Conservation (phyloP, 2,888 invertebrate species). For the Pachycephus smyrnensis region DNA sequence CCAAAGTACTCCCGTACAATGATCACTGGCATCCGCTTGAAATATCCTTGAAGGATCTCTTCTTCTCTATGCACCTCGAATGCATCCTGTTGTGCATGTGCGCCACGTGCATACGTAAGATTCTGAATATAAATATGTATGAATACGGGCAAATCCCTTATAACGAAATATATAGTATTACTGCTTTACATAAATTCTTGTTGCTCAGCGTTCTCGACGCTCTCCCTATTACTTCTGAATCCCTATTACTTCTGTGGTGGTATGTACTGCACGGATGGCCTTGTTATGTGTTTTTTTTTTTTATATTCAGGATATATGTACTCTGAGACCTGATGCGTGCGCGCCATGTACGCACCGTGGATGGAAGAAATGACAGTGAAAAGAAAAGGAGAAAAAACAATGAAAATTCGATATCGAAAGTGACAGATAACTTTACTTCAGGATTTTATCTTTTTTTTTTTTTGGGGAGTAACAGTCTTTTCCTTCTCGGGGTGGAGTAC, state of each 20-base stretch:
- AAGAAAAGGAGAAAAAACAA: background rate
- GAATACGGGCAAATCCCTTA: background rate
- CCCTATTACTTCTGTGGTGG: background rate
- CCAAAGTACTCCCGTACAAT: too few species aligned
- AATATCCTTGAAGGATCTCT: background rate
- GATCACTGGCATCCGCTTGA: background rate
- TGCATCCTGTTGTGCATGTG: background rate
- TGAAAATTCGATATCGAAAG: background rate
- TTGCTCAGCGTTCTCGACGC: background rate
- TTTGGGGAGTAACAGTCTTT: too few species aligned
- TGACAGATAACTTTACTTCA: background rate
- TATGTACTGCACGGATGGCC: background rate
- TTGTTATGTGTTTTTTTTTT: background rate
- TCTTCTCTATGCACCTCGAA: background rate
- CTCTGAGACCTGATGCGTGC: background rate
- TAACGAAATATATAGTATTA: background rate
- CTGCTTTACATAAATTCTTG: background rate
- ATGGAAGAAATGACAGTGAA: background rate
- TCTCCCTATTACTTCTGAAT: background rate
- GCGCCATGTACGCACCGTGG: background rate
- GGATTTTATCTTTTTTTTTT: background rate
- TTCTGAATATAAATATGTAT: background rate
- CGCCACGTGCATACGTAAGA: background rate
- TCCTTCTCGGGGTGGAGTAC: too few species aligned
- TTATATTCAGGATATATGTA: background rate